phyloP scores from a whole-genome alignment of 2,113 vertebrate species.

The Picathartes gymnocephalus region DNA sequence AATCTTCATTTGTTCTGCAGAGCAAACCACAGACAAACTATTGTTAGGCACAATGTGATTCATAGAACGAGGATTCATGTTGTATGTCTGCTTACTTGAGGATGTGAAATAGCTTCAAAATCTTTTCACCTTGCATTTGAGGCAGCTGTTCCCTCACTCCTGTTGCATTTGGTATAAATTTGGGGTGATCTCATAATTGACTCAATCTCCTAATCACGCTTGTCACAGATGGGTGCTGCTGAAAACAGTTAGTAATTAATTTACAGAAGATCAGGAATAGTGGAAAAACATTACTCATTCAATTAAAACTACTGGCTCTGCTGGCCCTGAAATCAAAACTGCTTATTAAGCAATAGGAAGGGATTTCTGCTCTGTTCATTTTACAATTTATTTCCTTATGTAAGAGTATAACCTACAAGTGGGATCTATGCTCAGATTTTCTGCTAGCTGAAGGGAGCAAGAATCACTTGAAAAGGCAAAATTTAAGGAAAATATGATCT shows the following conservation, averaged over 20 bases:
- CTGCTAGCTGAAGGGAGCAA: neutral
- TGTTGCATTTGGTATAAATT: neutral
- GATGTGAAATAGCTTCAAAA: neutral
- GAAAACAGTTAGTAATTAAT: constrained; percentile 49
- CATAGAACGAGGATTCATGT: neutral
- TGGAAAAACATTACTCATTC: constrained; percentile 32
- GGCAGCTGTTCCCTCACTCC: neutral
- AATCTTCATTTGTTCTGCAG: neutral
- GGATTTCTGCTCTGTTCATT: neutral
- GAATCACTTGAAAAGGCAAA: neutral
- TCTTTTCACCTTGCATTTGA: neutral
- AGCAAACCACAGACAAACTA: neutral
- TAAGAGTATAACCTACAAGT: neutral
- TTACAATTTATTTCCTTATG: neutral
- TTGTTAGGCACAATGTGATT: neutral
- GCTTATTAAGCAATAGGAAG: neutral
- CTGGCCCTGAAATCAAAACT: neutral
- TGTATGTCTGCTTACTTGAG: neutral
- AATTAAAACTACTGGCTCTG: neutral
- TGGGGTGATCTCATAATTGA: neutral
- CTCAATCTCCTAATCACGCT: neutral
- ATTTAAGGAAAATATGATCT: neutral
- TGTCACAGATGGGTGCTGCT: constrained; percentile 22
- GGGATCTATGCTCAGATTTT: neutral
- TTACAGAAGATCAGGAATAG: neutral